Conservation (phyloP, 2,888 invertebrate species). For the Cataglyphis altisquamis region DNA sequence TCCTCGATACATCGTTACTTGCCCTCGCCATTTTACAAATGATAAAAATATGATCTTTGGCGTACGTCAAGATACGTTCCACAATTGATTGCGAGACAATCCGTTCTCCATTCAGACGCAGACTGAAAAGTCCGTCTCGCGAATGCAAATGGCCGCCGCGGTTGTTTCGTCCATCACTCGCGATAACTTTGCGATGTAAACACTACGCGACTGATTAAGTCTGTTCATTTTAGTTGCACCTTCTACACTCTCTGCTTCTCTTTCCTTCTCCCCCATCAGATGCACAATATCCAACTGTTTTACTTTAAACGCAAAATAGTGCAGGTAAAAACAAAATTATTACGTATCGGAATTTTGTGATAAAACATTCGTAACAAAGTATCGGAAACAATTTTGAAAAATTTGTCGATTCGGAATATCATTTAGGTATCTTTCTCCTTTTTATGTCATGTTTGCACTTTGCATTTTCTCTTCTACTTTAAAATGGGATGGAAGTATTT, state of each 20-base stretch:
- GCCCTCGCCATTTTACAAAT: slow-evolving; percentile 76
- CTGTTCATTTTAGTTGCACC: neutral
- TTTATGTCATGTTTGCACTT: too few species aligned
- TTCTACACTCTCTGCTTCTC: neutral
- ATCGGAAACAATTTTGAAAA: too few species aligned
- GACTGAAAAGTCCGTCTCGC: neutral
- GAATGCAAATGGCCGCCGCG: slow-evolving; percentile 52
- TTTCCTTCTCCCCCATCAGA: neutral
- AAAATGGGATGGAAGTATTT: too few species aligned
- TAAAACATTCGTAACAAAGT: too few species aligned
- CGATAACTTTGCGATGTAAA: slow-evolving; percentile 28
- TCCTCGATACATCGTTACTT: slow-evolving; percentile 61
- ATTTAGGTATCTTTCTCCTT: too few species aligned
- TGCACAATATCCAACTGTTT: neutral
- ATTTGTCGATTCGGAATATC: too few species aligned
- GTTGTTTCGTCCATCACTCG: slow-evolving; percentile 29
- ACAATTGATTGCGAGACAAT: neutral
- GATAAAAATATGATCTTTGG: neutral
- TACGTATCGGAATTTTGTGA: too few species aligned
- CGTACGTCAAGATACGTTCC: slow-evolving; percentile 8
- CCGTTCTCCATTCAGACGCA: slow-evolving; percentile 22
- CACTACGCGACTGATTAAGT: slow-evolving; percentile 1
- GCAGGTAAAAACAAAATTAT: too few species aligned
- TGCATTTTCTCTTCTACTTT: too few species aligned
- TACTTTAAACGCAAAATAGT: neutral